These are phyloP conservation scores for Menura novaehollandiae DNA, from an alignment of 2,113 vertebrate species.

Conservation along the genomic window DNA sequence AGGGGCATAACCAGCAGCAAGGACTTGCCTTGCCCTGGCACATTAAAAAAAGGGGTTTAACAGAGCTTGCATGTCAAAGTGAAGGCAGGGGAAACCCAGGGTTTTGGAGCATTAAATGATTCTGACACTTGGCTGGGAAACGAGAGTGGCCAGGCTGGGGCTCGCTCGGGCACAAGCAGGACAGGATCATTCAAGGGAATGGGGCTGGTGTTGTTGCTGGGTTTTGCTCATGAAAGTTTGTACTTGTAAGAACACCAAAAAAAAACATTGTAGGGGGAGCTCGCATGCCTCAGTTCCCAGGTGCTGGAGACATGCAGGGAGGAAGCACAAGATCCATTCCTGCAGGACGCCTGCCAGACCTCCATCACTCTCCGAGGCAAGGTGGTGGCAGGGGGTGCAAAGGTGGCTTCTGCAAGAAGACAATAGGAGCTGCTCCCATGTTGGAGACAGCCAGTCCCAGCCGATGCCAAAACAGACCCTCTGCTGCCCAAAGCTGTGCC, in stretches of 20 bases:
- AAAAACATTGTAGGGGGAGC: neutral
- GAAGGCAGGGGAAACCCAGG: neutral
- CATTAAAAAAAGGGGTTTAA: neutral
- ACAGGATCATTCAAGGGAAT: neutral
- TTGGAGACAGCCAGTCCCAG: neutral
- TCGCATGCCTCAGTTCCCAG: neutral
- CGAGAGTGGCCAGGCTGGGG: neutral
- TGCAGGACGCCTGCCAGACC: neutral
- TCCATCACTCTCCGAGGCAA: rapidly evolving
- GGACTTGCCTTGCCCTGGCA: neutral
- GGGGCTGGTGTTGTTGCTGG: neutral
- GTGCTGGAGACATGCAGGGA: neutral
- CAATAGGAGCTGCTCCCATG: neutral
- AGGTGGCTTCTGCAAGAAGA: neutral
- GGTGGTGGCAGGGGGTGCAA: neutral
- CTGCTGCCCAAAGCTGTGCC: neutral
- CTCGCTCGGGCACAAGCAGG: rapidly evolving
- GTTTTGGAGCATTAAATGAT: neutral
- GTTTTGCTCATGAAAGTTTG: neutral
- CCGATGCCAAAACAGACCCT: neutral
- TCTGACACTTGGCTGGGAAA: neutral
- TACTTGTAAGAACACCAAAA: neutral
- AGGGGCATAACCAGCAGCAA: neutral
- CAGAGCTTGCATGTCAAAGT: neutral
- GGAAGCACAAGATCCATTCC: neutral